phyloP scores from a whole-genome alignment of 2,797 vertebrate species.

The Salarias fasciatus region DNA sequence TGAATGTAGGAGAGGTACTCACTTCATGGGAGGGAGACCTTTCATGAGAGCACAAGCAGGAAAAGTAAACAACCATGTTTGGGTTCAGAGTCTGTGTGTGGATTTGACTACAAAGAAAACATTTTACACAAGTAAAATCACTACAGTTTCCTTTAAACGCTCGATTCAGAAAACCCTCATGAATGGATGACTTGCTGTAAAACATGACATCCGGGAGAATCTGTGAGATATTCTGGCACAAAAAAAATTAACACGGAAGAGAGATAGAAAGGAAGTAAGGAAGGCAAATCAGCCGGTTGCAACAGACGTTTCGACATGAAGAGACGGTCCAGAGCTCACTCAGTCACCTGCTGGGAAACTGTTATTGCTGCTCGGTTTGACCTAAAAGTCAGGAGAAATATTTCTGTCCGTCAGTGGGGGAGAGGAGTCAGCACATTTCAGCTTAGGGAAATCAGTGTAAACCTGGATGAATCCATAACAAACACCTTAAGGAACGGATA shows the following conservation, averaged over 20 bases:
- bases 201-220: too few relatives aligned
- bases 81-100: constrained; percentile 51
- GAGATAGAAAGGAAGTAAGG: too few relatives aligned
- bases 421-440: constrained; percentile 40
- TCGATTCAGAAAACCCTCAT: too few relatives aligned
- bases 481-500: background rate
- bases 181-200: too few relatives aligned
- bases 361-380: constrained; percentile 27
- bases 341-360: constrained; percentile 16
- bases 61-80: constrained; percentile 38
- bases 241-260: too few relatives aligned
- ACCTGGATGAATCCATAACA: constrained; percentile 8
- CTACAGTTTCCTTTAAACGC: too few relatives aligned
- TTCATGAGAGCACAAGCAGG: constrained; percentile 2
- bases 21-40: background rate
- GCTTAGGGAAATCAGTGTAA: constrained; percentile 22
- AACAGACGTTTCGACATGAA: background rate
- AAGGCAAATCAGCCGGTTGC: too few relatives aligned
- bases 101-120: background rate
- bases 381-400: constrained; percentile 35
- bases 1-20: constrained; percentile 6
- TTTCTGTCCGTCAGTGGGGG: constrained; percentile 31
- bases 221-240: too few relatives aligned
- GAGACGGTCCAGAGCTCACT: too few relatives aligned
- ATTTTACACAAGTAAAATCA: too few relatives aligned